Conservation (phyloP, 2,113 vertebrate species). For the Clupea harengus region DNA sequence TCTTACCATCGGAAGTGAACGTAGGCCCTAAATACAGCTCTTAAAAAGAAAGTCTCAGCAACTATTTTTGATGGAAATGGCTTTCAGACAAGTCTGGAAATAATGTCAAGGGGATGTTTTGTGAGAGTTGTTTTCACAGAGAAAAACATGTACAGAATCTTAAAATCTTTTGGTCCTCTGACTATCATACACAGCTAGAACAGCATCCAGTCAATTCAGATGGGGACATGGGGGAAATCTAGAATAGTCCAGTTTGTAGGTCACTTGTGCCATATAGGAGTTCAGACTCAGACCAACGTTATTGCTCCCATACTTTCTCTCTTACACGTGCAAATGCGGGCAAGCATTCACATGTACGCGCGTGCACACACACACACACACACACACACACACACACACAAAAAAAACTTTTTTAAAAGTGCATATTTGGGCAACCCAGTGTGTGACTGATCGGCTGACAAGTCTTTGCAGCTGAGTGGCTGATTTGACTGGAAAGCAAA, state of each 20-base stretch:
- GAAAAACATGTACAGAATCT: not conserved
- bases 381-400: slow-evolving; percentile 29
- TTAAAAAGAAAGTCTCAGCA: not conserved
- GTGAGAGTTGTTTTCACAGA: not conserved
- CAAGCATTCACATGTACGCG: not conserved
- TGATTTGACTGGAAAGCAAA: slow-evolving; percentile 56
- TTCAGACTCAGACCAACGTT: not conserved
- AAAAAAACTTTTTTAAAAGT: slow-evolving; percentile 54
- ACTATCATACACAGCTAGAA: not conserved
- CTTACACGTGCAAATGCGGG: not conserved
- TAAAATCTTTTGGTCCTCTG: not conserved
- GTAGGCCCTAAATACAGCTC: not conserved
- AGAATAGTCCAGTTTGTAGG: not conserved
- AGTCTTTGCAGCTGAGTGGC: slow-evolving; percentile 58
- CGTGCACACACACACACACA: slow-evolving; percentile 25
- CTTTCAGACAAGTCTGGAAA: not conserved
- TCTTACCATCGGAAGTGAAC: not conserved
- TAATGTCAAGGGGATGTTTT: not conserved
- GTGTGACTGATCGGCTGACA: slow-evolving; percentile 61
- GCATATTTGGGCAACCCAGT: slow-evolving; percentile 69
- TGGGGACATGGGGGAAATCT: not conserved
- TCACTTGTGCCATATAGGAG: not conserved
- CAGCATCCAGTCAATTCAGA: not conserved
- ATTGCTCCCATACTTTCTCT: not conserved
- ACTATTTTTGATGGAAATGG: not conserved